Percentiles rank a stretch among this genome's conserved stretches.
These are phyloP conservation scores for Sebastes cheni DNA, from an alignment of 2,797 vertebrate genomes.

Conservation along the genomic window DNA sequence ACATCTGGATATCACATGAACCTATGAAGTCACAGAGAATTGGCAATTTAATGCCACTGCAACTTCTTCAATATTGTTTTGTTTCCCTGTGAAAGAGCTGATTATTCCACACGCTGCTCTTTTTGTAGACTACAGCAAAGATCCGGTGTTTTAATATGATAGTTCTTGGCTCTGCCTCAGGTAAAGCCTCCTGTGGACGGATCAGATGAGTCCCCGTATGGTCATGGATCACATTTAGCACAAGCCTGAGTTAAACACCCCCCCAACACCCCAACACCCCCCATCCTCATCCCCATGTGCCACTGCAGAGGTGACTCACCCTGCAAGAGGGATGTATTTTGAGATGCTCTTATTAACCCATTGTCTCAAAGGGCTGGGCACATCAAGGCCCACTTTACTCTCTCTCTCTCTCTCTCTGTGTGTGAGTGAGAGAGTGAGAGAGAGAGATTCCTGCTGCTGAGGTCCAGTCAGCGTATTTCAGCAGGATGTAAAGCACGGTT, in stretches of 20 bases:
- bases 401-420: not conserved
- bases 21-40: constrained; percentile 16
- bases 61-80: not conserved
- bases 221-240: constrained; percentile 60
- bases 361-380: constrained; percentile 51
- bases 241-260: constrained; percentile 25
- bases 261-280: not conserved
- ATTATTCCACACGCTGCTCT: not conserved
- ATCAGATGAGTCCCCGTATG: constrained; percentile 32
- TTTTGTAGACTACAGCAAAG: not conserved
- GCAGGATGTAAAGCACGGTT: constrained; percentile 17
- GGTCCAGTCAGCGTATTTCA: constrained; percentile 32
- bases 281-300: constrained; percentile 44
- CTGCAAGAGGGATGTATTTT: constrained; percentile 66
- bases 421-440: no score
- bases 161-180: constrained; percentile 2
- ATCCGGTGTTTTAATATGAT: not conserved
- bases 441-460: constrained; percentile 8
- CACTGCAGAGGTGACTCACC: constrained; percentile 69
- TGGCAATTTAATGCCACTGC: not conserved
- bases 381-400: constrained; percentile 11
- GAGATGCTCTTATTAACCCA: constrained; percentile 67
- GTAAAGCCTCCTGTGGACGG: constrained; percentile 17
- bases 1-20: constrained; percentile 2
- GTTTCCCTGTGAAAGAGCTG: not conserved